Conservation (phyloP, 2,888 invertebrate species). For the Mesorhabditis spiculigera region DNA sequence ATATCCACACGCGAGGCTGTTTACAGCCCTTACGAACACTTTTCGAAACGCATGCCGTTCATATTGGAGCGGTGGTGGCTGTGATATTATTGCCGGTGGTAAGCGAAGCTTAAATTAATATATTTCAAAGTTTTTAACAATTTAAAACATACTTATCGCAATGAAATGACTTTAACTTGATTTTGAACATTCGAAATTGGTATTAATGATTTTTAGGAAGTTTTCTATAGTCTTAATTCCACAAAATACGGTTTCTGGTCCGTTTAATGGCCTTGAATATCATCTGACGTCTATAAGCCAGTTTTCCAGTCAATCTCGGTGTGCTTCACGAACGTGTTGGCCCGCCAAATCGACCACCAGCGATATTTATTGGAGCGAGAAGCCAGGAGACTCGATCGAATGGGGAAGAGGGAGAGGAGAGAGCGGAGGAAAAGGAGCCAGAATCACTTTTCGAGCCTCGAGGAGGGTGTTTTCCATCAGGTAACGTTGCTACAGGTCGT, state of each 20-base stretch:
- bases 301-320: constrained; percentile 54
- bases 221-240: no score
- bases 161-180: no score
- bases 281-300: no score
- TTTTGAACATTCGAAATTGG: no score
- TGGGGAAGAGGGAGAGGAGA: constrained; percentile 36
- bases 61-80: constrained; percentile 54
- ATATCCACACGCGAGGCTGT: constrained; percentile 52
- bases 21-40: constrained; percentile 47
- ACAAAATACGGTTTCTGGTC: no score
- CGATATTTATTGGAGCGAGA: constrained; percentile 53
- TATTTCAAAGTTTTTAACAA: no score
- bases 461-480: background rate
- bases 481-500: no score
- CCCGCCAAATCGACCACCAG: constrained; percentile 58
- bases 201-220: no score
- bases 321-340: constrained; percentile 54
- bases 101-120: constrained; percentile 25
- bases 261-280: no score
- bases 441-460: constrained; percentile 6
- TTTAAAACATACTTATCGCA: no score
- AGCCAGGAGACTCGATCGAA: constrained; percentile 47
- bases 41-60: constrained; percentile 57
- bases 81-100: constrained; percentile 57
- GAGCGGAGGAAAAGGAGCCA: constrained; percentile 20